A percentile compares a stretch with the other conserved stretches of the same genome.
These are phyloP conservation scores for Heterotis niloticus DNA, from an alignment of 2,113 vertebrate species.

Conservation along the genomic window DNA sequence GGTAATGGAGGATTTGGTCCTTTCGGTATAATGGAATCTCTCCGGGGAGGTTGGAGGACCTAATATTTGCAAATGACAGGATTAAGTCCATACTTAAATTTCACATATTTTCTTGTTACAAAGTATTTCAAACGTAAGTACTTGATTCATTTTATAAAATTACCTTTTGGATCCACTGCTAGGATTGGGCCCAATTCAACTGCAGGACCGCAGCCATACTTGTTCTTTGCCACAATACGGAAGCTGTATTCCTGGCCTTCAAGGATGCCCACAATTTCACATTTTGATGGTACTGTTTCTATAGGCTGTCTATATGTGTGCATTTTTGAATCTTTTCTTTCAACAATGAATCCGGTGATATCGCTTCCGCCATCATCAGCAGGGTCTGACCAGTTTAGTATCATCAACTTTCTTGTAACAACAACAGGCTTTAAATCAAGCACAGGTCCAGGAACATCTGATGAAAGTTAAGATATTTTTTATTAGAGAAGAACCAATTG, in stretches of 20 bases:
- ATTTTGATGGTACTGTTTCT: conserved; percentile 87
- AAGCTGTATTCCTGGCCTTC: conserved; percentile 93
- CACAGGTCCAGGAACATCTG: conserved; percentile 91
- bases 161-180: conserved; percentile 90
- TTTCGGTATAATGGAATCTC: conserved; percentile 90
- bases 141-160: conserved; percentile 30
- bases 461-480: conserved; percentile 38
- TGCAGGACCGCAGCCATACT: conserved; percentile 84
- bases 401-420: conserved; percentile 93
- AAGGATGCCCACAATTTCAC: conserved; percentile 88
- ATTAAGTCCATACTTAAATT: neutral
- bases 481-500: neutral
- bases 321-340: conserved; percentile 86
- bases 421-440: conserved; percentile 94
- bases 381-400: conserved; percentile 97
- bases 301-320: conserved; percentile 89
- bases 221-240: conserved; percentile 92
- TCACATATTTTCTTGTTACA: neutral
- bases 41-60: conserved; percentile 89
- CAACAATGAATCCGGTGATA: conserved; percentile 84
- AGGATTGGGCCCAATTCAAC: conserved; percentile 83
- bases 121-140: neutral
- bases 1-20: conserved; percentile 83
- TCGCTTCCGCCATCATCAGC: conserved; percentile 92
- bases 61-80: conserved; percentile 41